These are phyloP conservation scores for Creontiades dilutus DNA, from an alignment of 2,888 invertebrate species.

Conservation along the genomic window DNA sequence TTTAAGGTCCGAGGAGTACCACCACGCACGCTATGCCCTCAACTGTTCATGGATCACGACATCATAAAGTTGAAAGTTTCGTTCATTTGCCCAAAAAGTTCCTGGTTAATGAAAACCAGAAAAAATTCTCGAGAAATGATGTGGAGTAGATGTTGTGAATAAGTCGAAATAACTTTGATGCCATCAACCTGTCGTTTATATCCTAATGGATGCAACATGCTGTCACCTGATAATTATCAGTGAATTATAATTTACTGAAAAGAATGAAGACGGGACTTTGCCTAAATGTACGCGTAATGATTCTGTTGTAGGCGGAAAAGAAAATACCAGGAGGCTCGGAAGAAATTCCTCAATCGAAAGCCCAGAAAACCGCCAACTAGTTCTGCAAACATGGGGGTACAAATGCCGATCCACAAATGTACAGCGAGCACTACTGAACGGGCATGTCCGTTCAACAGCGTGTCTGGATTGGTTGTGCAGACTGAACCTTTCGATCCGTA, in stretches of 20 bases:
- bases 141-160: background rate
- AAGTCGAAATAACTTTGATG: no score
- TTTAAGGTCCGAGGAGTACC: no score
- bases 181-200: no score
- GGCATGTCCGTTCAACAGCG: background rate
- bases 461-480: background rate
- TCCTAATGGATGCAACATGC: background rate
- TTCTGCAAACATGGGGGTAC: background rate
- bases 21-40: no score
- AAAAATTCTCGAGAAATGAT: background rate
- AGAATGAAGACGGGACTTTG: background rate
- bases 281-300: background rate
- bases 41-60: no score
- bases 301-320: constrained; percentile 45
- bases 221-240: no score
- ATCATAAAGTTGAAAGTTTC: no score
- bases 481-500: background rate
- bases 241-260: background rate
- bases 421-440: background rate
- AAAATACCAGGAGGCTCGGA: constrained; percentile 2
- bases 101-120: background rate
- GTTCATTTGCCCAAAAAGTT: no score
- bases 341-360: background rate
- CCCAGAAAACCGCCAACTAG: background rate
- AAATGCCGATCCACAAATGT: constrained; percentile 24